These are phyloP conservation scores for Aphrocallistes beatrix DNA, from an alignment of 37 sponge, comb jelly and placozoan species.

Conservation along the genomic window DNA sequence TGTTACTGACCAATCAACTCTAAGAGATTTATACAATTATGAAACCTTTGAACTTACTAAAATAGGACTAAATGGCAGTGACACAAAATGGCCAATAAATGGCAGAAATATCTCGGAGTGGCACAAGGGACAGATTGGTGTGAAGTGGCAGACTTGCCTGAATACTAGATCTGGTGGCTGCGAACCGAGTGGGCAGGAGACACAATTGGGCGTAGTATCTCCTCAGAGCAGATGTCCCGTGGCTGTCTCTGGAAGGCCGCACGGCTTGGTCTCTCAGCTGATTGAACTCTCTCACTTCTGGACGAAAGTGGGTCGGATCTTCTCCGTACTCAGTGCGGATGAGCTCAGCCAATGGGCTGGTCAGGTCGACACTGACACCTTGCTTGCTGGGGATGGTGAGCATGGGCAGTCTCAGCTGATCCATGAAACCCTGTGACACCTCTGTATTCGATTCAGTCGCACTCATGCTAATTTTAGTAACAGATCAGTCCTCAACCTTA, in stretches of 20 bases:
- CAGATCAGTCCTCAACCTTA: too few species aligned
- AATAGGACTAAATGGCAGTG: too few species aligned
- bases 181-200: constrained; percentile 65
- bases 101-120: too few species aligned
- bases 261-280: constrained; percentile 56
- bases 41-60: too few species aligned
- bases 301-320: constrained; percentile 50
- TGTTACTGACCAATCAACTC: too few species aligned
- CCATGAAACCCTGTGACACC: neutral
- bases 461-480: constrained; percentile 20
- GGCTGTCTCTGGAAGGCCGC: constrained; percentile 50
- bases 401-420: constrained; percentile 8
- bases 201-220: constrained; percentile 79
- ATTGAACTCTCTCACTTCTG: constrained; percentile 70
- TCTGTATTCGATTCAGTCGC: neutral
- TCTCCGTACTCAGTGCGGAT: constrained; percentile 73
- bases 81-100: neutral
- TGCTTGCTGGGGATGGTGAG: neutral
- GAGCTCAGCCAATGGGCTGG: constrained; percentile 32
- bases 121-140: neutral
- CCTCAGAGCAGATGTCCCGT: constrained; percentile 48
- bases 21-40: too few species aligned
- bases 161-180: neutral
- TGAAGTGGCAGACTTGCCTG: neutral
- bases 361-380: neutral